phyloP scores from a whole-genome alignment of 2,888 invertebrate genomes.

The Teleiodes luculella region DNA sequence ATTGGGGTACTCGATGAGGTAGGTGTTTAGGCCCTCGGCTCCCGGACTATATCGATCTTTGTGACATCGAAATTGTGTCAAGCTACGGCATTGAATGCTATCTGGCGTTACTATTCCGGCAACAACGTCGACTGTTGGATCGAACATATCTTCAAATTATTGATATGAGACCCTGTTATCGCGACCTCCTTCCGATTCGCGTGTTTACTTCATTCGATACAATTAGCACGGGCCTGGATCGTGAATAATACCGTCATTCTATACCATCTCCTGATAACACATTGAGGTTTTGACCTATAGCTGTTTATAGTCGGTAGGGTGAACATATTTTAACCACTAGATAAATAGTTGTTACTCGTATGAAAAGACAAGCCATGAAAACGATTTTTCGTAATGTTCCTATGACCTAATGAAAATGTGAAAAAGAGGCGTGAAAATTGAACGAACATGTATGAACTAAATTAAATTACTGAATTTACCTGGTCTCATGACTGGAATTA shows the following conservation, averaged over 20 bases:
- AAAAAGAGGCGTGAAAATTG: too few species aligned
- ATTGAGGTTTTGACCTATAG: constrained; percentile 7
- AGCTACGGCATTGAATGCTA: constrained; percentile 2
- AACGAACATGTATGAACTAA: too few species aligned
- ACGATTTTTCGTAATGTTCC: too few species aligned
- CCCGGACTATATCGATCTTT: neutral
- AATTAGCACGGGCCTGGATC: constrained; percentile 3
- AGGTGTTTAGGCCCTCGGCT: too few species aligned
- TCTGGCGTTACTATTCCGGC: constrained; percentile 21
- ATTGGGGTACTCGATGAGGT: too few species aligned
- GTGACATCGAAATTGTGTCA: constrained; percentile 9
- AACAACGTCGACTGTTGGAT: constrained; percentile 16
- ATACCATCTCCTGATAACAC: constrained; percentile 1
- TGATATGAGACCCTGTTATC: constrained; percentile 31
- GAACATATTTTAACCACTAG: neutral
- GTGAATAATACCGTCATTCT: constrained; percentile 11
- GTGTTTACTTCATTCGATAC: constrained; percentile 3
- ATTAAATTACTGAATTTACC: too few species aligned
- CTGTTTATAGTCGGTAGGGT: neutral
- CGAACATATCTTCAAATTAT: constrained; percentile 21
- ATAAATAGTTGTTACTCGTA: too few species aligned
- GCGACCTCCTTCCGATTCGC: constrained; percentile 27
- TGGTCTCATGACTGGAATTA: too few species aligned
- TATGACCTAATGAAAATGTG: too few species aligned
- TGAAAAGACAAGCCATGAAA: too few species aligned